phyloP scores from a whole-genome alignment of 2,888 invertebrate species.

The Archips crataeganus region DNA sequence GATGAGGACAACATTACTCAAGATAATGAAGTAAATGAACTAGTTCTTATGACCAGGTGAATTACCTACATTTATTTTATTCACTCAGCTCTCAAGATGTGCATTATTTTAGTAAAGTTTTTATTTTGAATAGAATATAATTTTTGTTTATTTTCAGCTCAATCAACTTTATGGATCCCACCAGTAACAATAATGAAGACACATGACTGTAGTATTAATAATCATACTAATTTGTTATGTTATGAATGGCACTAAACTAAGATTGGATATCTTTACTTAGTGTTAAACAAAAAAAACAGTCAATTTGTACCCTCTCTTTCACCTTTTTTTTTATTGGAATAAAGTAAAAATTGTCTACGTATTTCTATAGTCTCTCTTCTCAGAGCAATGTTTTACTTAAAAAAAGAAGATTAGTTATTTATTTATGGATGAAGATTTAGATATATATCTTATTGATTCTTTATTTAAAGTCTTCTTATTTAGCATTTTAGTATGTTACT shows the following conservation, averaged over 20 bases:
- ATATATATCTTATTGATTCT: neutral
- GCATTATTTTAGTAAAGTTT: neutral
- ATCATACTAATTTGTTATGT: neutral
- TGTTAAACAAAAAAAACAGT: neutral
- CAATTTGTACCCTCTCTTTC: too few species aligned
- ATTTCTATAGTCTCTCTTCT: too few species aligned
- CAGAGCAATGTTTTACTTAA: neutral
- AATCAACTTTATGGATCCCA: slow-evolving; percentile 26
- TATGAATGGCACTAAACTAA: neutral
- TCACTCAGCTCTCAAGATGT: neutral
- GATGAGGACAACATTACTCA: slow-evolving; percentile 12
- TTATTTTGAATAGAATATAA: neutral
- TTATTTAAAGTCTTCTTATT: neutral
- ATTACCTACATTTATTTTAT: neutral
- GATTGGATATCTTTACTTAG: neutral
- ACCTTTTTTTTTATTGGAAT: too few species aligned
- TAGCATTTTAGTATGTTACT: neutral
- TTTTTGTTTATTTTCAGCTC: slow-evolving; percentile 23
- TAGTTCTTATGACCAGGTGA: slow-evolving; percentile 35
- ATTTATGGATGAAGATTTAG: neutral
- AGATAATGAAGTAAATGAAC: slow-evolving; percentile 31
- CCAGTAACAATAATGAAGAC: slow-evolving; percentile 16
- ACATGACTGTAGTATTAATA: slow-evolving; percentile 15
- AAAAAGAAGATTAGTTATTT: neutral
- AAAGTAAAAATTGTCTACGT: too few species aligned